Conservation (phyloP, 2,797 vertebrate species). For the Eurystomus glaucurus region DNA sequence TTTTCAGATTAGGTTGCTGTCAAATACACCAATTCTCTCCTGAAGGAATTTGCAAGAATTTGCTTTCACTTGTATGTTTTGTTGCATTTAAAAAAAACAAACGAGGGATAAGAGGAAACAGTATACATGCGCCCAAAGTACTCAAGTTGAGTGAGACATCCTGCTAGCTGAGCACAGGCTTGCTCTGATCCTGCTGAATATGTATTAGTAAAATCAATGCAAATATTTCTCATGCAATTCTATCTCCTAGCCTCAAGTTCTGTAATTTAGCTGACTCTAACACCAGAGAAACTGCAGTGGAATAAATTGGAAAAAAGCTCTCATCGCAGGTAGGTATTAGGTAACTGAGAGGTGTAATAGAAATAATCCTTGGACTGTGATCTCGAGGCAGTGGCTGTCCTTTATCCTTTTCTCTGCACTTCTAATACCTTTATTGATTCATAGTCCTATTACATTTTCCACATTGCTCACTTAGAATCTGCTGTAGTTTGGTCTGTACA, state of each 20-base stretch:
- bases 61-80: not conserved
- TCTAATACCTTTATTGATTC: not conserved
- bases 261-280: not conserved
- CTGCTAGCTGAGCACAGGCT: not conserved
- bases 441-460: not conserved
- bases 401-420: not conserved
- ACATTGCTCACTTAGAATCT: not conserved
- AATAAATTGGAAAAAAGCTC: not conserved
- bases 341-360: not conserved
- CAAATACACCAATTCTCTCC: not conserved
- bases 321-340: not conserved
- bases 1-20: not conserved
- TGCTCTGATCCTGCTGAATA: not conserved
- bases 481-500: not conserved
- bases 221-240: not conserved
- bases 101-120: not conserved
- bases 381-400: not conserved
- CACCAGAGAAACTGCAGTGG: not conserved
- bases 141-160: not conserved
- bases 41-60: not conserved
- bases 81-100: not conserved
- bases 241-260: not conserved
- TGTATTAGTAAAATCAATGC: not conserved
- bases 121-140: not conserved
- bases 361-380: not conserved